phyloP scores from a whole-genome alignment of 2,888 invertebrate species.

The Augiades crinisus region DNA sequence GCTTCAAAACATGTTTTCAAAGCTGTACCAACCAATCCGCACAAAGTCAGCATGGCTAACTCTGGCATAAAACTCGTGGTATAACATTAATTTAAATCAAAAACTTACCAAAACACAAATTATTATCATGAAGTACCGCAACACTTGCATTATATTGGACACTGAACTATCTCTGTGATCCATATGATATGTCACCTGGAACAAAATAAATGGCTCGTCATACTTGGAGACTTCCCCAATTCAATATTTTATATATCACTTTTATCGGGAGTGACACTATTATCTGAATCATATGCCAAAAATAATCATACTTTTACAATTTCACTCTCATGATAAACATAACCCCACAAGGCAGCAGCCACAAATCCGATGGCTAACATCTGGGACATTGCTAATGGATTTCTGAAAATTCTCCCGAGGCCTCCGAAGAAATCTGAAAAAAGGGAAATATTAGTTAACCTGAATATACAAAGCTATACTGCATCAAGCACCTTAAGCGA shows the following conservation, averaged over 20 bases:
- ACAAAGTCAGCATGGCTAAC: too few relatives aligned
- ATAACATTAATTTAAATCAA: too few relatives aligned
- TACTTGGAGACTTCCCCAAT: too few relatives aligned
- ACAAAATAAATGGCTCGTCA: too few relatives aligned
- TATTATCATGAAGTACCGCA: constrained; percentile 1
- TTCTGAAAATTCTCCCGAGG: constrained; percentile 1
- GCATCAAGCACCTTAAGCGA: too few relatives aligned
- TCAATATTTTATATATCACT: background rate
- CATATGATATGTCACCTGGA: constrained; percentile 9
- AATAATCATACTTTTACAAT: constrained; percentile 7
- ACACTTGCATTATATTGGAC: background rate
- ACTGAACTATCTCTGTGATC: background rate
- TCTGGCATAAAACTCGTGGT: too few relatives aligned
- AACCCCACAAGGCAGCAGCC: constrained; percentile 14
- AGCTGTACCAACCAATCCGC: too few relatives aligned
- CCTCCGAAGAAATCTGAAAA: constrained; percentile 6
- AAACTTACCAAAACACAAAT: constrained; percentile 9
- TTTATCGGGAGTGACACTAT: background rate
- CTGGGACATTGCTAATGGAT: background rate
- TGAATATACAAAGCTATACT: too few relatives aligned
- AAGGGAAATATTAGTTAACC: background rate
- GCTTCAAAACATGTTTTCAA: too few relatives aligned
- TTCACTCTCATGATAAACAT: background rate
- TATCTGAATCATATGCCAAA: background rate
- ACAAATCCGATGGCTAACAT: constrained; percentile 8